Evolutionary conservation across 2,797 vertebrate genomes (phyloP).

Genomic region (Paedocypris micromegethes): DNA sequence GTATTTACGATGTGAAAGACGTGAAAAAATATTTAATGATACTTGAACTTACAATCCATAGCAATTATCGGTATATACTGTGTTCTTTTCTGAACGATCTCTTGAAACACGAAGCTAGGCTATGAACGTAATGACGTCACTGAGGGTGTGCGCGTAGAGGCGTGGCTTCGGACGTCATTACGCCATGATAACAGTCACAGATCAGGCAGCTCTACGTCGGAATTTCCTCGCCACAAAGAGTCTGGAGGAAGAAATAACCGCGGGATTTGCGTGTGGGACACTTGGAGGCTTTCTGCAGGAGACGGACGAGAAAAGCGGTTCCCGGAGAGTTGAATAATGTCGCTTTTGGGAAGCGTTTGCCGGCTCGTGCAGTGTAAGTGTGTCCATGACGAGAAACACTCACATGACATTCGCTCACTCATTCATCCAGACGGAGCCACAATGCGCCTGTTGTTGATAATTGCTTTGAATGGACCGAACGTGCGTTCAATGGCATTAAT

Average conservation of each 20-base stretch:
- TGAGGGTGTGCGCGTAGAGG: conserved; percentile 6
- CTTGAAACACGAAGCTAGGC: neutral
- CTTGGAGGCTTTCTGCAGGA: neutral
- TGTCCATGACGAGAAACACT: neutral
- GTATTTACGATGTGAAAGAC: too few relatives aligned
- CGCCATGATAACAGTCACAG: conserved; percentile 1
- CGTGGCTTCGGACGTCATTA: neutral
- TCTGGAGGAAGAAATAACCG: neutral
- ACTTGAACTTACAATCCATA: too few relatives aligned
- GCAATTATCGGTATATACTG: too few relatives aligned
- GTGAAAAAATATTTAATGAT: too few relatives aligned
- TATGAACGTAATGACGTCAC: neutral
- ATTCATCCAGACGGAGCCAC: neutral
- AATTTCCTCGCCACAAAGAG: conserved; percentile 2
- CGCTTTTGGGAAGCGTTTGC: conserved; percentile 56
- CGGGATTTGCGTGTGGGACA: neutral
- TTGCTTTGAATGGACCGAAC: too few relatives aligned
- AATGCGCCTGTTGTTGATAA: neutral
- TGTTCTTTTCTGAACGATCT: too few relatives aligned
- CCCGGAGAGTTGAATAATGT: conserved; percentile 47
- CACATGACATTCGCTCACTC: neutral
- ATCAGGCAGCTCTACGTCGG: conserved; percentile 16
- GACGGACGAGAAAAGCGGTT: too few relatives aligned
- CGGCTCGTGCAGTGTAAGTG: conserved; percentile 65
- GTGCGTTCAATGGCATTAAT: neutral